Percentiles rank a stretch among this genome's conserved stretches.
Evolutionary conservation across 1,140 invertebrate species (phyloP).

Genomic region (Alviniconcha marisindica): DNA sequence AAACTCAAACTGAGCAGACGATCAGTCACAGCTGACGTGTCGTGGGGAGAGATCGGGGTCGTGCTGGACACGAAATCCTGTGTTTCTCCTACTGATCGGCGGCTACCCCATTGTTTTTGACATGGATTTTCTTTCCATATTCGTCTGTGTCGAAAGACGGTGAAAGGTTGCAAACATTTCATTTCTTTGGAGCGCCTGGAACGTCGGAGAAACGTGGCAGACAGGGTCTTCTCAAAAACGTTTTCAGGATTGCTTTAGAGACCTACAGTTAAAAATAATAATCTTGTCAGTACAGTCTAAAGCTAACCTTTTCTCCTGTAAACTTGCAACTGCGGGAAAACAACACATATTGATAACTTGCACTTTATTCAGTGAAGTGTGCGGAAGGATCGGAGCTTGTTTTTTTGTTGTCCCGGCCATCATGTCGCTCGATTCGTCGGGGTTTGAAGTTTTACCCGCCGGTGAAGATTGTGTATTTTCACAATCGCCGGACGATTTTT

Average conservation of each 20-base stretch:
- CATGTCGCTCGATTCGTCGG: constrained; percentile 15
- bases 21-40: constrained; percentile 39
- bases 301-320: no score
- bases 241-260: background rate
- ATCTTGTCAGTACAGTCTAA: background rate
- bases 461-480: background rate
- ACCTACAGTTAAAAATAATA: background rate
- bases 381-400: background rate
- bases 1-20: constrained; percentile 26
- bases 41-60: background rate
- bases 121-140: background rate
- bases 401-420: background rate
- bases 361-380: no score
- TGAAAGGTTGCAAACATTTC: background rate
- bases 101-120: background rate
- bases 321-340: no score
- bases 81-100: background rate
- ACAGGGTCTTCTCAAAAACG: background rate
- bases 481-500: constrained; percentile 20
- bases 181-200: background rate
- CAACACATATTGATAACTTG: no score
- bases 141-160: no score
- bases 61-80: constrained; percentile 27
- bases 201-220: background rate
- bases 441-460: background rate